Conservation (phyloP, 2,113 vertebrate species). For the Melanostigma gelatinosum region DNA sequence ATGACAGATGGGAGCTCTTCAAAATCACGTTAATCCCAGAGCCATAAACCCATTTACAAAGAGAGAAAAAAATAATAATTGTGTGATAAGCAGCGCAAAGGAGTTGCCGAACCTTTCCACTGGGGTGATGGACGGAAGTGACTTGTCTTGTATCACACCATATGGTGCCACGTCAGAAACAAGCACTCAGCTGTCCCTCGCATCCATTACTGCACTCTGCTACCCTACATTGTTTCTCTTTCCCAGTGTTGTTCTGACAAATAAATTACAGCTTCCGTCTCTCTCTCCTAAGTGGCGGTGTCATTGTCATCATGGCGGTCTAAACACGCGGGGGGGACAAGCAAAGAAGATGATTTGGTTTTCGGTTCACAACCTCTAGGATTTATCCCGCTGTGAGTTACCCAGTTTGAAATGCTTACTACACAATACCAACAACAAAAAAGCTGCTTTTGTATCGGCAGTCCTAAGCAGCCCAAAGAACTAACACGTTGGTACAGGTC, state of each 20-base stretch:
- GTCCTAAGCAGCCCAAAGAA: background rate
- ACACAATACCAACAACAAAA: background rate
- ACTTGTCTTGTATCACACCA: background rate
- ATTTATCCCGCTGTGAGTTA: background rate
- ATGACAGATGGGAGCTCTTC: slow-evolving; percentile 8
- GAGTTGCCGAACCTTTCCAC: slow-evolving; percentile 6
- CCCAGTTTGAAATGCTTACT: background rate
- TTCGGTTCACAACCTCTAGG: slow-evolving; percentile 8
- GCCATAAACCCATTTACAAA: background rate
- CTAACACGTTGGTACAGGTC: background rate
- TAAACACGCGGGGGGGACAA: slow-evolving; percentile 14
- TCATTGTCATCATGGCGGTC: slow-evolving; percentile 12
- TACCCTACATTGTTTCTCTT: background rate
- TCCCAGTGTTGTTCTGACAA: slow-evolving; percentile 23
- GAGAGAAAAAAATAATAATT: background rate
- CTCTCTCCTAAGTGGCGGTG: background rate
- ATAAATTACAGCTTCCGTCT: slow-evolving; percentile 26
- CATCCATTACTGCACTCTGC: background rate
- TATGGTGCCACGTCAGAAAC: slow-evolving; percentile 6
- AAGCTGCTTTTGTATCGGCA: background rate
- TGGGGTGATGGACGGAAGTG: background rate
- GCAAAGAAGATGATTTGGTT: slow-evolving; percentile 5
- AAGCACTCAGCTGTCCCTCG: background rate
- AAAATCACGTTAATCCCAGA: slow-evolving; percentile 19
- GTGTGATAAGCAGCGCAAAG: background rate